These are phyloP conservation scores for Lemur catta DNA, from an alignment of 2,797 vertebrate species.

Conservation along the genomic window DNA sequence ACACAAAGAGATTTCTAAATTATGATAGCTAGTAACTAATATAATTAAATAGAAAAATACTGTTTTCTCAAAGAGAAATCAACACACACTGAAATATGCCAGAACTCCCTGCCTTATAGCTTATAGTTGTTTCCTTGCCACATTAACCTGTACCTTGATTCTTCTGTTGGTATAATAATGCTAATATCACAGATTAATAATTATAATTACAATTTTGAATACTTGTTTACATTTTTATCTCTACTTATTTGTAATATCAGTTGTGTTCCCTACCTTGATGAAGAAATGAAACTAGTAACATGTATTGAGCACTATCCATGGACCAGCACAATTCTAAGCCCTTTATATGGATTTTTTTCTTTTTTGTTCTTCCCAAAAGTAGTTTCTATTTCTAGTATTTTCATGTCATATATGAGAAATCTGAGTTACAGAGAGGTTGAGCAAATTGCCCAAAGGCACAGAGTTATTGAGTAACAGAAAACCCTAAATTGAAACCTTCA, in stretches of 20 bases:
- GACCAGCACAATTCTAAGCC: neutral
- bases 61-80: neutral
- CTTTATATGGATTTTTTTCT: neutral
- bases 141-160: neutral
- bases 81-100: neutral
- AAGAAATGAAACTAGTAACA: neutral
- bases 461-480: neutral
- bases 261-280: neutral
- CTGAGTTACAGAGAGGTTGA: neutral
- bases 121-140: neutral
- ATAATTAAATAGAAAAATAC: neutral
- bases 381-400: neutral
- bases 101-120: neutral
- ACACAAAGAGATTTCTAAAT: neutral
- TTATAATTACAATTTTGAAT: neutral
- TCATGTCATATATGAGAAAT: neutral
- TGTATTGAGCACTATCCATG: neutral
- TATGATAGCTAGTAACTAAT: neutral
- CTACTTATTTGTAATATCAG: constrained; percentile 27
- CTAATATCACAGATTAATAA: neutral
- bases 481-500: neutral
- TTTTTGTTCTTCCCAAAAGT: neutral
- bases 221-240: neutral
- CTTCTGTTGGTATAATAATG: neutral
- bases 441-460: neutral